A percentile compares a stretch with the other conserved stretches of the same genome.
Evolutionary conservation across 1,140 invertebrate species (phyloP).

Genomic region (Drosophila parvula): DNA sequence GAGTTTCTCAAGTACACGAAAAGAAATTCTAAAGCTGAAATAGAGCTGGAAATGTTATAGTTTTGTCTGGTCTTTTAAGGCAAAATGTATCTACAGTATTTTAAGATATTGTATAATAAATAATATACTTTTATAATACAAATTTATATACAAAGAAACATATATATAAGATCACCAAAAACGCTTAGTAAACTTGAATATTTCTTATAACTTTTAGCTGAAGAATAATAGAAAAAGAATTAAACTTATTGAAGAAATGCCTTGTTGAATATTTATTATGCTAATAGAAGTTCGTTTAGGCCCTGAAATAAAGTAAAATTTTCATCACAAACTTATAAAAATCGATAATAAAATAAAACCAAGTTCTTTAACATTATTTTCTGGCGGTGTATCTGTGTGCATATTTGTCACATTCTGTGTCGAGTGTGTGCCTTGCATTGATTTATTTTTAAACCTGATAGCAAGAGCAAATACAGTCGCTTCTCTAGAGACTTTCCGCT

Average conservation of each 20-base stretch:
- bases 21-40: background rate
- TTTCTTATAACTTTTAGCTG: background rate
- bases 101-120: background rate
- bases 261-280: background rate
- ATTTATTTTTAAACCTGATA: constrained; percentile 78
- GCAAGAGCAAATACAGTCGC: constrained; percentile 57
- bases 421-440: constrained; percentile 56
- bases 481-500: constrained; percentile 19
- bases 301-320: background rate
- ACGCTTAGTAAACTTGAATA: background rate
- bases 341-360: background rate
- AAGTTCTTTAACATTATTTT: background rate
- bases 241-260: background rate
- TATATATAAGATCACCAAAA: background rate
- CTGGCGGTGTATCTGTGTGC: constrained; percentile 13
- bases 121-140: too few relatives aligned
- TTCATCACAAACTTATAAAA: background rate
- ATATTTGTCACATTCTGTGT: constrained; percentile 63
- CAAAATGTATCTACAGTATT: too few relatives aligned
- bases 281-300: background rate
- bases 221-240: background rate
- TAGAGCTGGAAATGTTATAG: too few relatives aligned
- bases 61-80: too few relatives aligned
- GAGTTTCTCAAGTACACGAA: constrained; percentile 1
- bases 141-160: background rate